Evolutionary conservation across 2,113 vertebrate species (phyloP).

Genomic region (Colinus virginianus): DNA sequence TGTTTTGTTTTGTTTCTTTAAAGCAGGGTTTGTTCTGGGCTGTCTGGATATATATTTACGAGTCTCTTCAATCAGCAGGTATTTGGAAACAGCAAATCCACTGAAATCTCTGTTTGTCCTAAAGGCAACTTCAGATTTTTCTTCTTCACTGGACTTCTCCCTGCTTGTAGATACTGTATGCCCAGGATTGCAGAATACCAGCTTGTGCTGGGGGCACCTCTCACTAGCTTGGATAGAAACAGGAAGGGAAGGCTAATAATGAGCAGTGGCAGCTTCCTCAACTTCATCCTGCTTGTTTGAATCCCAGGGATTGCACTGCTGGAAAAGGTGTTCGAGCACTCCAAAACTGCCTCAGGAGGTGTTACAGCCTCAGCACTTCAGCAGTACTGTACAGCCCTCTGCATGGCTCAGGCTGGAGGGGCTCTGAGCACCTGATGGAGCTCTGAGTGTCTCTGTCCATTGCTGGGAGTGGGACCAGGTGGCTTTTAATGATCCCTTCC

Average conservation of each 20-base stretch:
- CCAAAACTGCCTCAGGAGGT: not conserved
- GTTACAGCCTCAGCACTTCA: not conserved
- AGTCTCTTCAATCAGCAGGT: not conserved
- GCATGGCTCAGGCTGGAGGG: not conserved
- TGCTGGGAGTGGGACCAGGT: too few species aligned
- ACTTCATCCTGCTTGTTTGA: fast-evolving
- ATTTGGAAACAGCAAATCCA: not conserved
- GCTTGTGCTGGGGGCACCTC: not conserved
- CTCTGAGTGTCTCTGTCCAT: too few species aligned
- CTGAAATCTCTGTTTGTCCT: not conserved
- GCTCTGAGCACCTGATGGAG: too few species aligned
- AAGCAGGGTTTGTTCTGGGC: not conserved
- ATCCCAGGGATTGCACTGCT: not conserved
- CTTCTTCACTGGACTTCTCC: not conserved
- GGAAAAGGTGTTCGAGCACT: not conserved
- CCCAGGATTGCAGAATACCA: fast-evolving
- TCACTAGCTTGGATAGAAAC: not conserved
- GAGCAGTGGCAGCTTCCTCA: not conserved
- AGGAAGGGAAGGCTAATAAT: not conserved
- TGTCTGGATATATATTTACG: not conserved
- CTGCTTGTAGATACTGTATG: not conserved
- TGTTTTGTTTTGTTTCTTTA: not conserved
- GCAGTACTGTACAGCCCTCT: too few species aligned
- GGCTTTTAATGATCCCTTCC: too few species aligned
- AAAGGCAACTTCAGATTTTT: not conserved